Evolutionary conservation across 2,113 vertebrate species (phyloP), one percentile per base, ranked within the genome.

Genomic region (Rhineura floridana): DNA sequence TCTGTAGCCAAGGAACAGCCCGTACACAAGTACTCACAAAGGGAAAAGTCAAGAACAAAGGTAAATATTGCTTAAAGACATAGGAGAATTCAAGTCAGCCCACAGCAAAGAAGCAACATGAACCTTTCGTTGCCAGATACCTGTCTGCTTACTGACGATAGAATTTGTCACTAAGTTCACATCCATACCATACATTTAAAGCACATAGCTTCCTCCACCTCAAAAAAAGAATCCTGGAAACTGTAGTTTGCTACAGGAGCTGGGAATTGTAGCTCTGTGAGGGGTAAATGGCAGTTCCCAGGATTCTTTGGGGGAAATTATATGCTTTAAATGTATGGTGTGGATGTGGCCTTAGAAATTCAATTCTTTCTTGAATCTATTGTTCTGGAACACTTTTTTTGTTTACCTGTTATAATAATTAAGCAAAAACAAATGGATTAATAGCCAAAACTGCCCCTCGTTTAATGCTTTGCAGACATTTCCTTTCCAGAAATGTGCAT

Each of bases 31-130:
- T 67, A 77, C 36, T 80, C 80, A 86, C 67, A 73, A 77, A 90
- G 23, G 8, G 1, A 88, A 30, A 9, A 82, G 77, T 65, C 2
- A 0, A 78, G 55, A 86, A 28, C 0, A 0, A 0, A 0, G 63
- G 62, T 87, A 33, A 62, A 73, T 33, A 62, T 42, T 75, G 70
- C 84, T 77, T 65, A 91, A 89, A 90, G 79, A 30, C 0, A 62
- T 0, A 0, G 81, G 23, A 89, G 48, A 39, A 30, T 23, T 83
- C 75, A 80, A 79, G 33, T 11, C 36, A 62, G 10, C 1, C 5
- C 1, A 78, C 0, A 0, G 33, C 46, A 86, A 76, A 39, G 52
- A 86, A 91, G 88, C 75, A 87, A 89, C 79, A 89, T 2, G 87
- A 90, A 87, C 1, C 88, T 30, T 10, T 73, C 23, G 36, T 33